Evolutionary conservation across 2,113 vertebrate species (phyloP).

Genomic region (human (Homo sapiens)): GRCh38 chr17:82733501-82734000

Average conservation of each 20-base stretch:
- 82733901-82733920: no score
- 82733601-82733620: not conserved
- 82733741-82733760: not conserved
- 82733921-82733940: no score
- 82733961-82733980: no score
- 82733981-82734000: no score
- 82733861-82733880: not conserved
- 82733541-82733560: not conserved
- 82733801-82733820: rapidly evolving
- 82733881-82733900: no score
- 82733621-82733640: not conserved
- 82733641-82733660: not conserved
- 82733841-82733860: not conserved
- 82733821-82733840: not conserved
- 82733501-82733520: not conserved
- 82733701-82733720: not conserved
- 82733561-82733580: not conserved
- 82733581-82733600: not conserved
- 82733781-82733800: not conserved
- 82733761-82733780: not conserved
- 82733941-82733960: no score
- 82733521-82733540: not conserved
- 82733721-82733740: not conserved
- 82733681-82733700: not conserved
- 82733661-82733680: not conserved